phyloP scores from a whole-genome alignment of 2,888 invertebrate genomes.

The Corythucha ciliata region DNA sequence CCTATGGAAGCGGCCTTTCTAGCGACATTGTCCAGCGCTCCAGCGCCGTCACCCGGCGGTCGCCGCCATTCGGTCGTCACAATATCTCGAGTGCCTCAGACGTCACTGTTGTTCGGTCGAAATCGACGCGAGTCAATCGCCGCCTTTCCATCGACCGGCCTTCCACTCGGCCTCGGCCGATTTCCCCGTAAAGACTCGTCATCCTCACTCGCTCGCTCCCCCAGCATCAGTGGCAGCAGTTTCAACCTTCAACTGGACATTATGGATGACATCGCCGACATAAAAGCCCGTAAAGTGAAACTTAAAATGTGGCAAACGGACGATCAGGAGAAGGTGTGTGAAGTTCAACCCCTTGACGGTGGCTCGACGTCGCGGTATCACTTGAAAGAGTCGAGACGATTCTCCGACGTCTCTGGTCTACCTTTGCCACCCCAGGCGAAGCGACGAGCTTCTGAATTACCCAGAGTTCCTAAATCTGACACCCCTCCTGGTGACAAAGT shows the following conservation, averaged over 20 bases:
- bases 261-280: slow-evolving; percentile 73
- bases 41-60: slow-evolving; percentile 62
- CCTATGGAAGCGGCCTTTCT: slow-evolving; percentile 73
- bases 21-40: slow-evolving; percentile 67
- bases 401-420: slow-evolving; percentile 61
- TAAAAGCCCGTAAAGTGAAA: slow-evolving; percentile 53
- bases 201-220: slow-evolving; percentile 41
- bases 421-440: slow-evolving; percentile 41
- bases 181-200: slow-evolving; percentile 42
- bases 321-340: slow-evolving; percentile 64
- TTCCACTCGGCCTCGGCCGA: slow-evolving; percentile 32
- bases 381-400: slow-evolving; percentile 42
- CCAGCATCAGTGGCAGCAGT: slow-evolving; percentile 63
- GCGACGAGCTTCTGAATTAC: slow-evolving; percentile 66
- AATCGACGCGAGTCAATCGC: slow-evolving; percentile 73
- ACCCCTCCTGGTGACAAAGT: slow-evolving; percentile 22
- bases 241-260: slow-evolving; percentile 78
- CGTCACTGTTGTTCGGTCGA: slow-evolving; percentile 56
- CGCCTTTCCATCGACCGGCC: slow-evolving; percentile 56
- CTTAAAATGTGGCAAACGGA: slow-evolving; percentile 79
- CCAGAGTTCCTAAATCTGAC: slow-evolving; percentile 41
- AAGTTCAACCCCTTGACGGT: slow-evolving; percentile 70
- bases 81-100: slow-evolving; percentile 69
- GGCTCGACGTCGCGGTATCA: slow-evolving; percentile 32
- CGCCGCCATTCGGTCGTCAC: slow-evolving; percentile 78